A percentile compares a stretch with the other conserved stretches of the same genome.
Conservation (phyloP, 64 coral and sea anemone genomes). For the Stylophora pistillata region DNA sequence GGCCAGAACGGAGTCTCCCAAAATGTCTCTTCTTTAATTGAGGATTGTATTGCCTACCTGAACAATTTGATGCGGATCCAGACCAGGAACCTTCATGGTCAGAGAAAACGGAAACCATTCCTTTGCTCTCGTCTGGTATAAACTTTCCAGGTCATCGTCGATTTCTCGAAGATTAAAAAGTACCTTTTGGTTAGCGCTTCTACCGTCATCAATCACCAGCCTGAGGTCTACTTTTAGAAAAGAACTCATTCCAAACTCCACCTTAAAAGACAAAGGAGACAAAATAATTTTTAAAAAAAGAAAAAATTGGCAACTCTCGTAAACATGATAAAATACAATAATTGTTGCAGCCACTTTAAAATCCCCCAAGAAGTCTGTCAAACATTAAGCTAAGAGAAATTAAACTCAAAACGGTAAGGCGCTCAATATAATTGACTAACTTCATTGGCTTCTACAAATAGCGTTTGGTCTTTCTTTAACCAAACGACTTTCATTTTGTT, state of each 20-base stretch:
- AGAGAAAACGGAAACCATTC: conserved; percentile 85
- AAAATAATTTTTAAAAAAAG: not conserved
- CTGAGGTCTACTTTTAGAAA: conserved; percentile 73
- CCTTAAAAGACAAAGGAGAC: conserved; percentile 38
- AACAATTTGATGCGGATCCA: conserved; percentile 75
- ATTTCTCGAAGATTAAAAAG: conserved; percentile 45
- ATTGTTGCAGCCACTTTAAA: too few species aligned
- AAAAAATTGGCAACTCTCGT: not conserved
- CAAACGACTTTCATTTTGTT: too few species aligned
- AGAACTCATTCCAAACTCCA: conserved; percentile 40
- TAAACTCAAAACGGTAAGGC: too few species aligned
- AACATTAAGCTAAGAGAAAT: too few species aligned
- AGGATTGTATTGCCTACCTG: conserved; percentile 41
- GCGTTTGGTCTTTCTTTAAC: too few species aligned
- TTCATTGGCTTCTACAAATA: too few species aligned
- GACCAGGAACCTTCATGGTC: conserved; percentile 69
- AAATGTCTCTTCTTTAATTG: too few species aligned
- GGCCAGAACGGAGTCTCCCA: too few species aligned
- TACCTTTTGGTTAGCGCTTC: conserved; percentile 48
- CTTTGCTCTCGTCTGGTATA: conserved; percentile 67
- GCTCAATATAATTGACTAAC: too few species aligned
- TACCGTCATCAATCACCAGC: conserved; percentile 65
- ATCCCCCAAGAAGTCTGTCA: too few species aligned
- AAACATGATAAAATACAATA: not conserved
- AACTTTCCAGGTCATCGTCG: conserved; percentile 71